These are phyloP conservation scores for Myrmophylax atrothorax DNA, from an alignment of 2,113 vertebrate species.

Conservation along the genomic window DNA sequence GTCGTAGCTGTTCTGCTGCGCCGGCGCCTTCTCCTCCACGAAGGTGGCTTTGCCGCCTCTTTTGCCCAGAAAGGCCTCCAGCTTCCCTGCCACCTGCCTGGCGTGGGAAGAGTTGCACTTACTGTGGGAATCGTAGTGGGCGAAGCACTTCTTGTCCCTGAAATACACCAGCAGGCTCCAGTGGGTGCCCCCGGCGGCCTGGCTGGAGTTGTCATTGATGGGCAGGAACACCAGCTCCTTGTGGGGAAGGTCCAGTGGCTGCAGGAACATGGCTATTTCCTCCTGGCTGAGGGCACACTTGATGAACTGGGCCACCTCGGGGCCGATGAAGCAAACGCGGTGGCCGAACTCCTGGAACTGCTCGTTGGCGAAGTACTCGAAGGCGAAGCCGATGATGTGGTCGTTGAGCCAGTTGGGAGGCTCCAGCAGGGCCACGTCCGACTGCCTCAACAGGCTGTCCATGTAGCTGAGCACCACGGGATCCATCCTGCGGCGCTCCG, in stretches of 20 bases:
- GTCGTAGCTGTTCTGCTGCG: constrained; percentile 97
- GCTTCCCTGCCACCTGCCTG: constrained; percentile 83
- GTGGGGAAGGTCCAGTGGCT: constrained; percentile 82
- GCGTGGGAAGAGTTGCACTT: constrained; percentile 88
- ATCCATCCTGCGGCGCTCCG: constrained; percentile 79
- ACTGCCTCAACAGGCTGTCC: constrained; percentile 91
- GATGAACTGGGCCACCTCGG: constrained; percentile 96
- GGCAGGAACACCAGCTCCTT: constrained; percentile 89
- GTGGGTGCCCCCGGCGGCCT: constrained; percentile 90
- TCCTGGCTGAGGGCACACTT: constrained; percentile 87
- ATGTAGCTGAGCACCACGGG: constrained; percentile 93
- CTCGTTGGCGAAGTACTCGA: constrained; percentile 88
- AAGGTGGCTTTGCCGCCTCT: constrained; percentile 76
- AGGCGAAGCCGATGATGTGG: constrained; percentile 93
- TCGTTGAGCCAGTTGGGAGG: constrained; percentile 96
- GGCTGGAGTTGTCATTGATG: constrained; percentile 93
- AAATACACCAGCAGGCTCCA: constrained; percentile 95
- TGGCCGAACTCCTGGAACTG: constrained; percentile 80
- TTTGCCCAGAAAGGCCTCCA: constrained; percentile 83
- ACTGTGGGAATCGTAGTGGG: constrained; percentile 93
- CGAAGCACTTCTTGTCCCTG: constrained; percentile 81
- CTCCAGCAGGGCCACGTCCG: constrained; percentile 88
- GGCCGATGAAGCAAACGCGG: constrained; percentile 87
- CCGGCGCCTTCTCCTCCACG: constrained; percentile 86
- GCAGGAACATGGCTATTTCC: constrained; percentile 89